Conservation (phyloP, 2,113 vertebrate species). For the Oplegnathus fasciatus region DNA sequence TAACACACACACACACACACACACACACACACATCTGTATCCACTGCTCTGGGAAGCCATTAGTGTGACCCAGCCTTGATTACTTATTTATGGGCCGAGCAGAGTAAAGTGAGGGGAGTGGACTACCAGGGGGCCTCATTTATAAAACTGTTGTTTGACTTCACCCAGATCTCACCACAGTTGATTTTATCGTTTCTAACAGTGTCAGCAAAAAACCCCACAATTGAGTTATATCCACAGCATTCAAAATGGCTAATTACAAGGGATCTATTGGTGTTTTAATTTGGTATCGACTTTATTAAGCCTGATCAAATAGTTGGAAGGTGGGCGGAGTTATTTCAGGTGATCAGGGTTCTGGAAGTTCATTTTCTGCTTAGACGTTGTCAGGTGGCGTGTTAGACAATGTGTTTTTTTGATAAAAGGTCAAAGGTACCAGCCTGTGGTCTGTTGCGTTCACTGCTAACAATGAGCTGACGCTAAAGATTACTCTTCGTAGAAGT, state of each 20-base stretch:
- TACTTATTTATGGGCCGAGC: conserved; percentile 82
- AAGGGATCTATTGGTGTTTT: not conserved
- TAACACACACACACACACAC: conserved; percentile 13
- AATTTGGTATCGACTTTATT: not conserved
- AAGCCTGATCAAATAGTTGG: not conserved
- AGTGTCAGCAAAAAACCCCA: not conserved
- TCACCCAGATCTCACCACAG: conserved; percentile 49
- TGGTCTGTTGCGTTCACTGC: no score
- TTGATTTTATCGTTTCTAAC: conserved; percentile 4
- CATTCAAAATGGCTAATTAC: not conserved
- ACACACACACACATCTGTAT: conserved; percentile 70
- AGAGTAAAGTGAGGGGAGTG: conserved; percentile 69
- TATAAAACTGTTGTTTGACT: conserved; percentile 60
- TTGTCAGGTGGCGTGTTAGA: no score
- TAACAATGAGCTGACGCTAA: no score
- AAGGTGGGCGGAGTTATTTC: not conserved
- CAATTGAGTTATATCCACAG: not conserved
- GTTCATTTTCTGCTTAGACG: not conserved
- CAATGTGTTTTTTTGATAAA: no score
- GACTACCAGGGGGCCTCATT: conserved; percentile 51
- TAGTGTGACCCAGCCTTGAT: conserved; percentile 82
- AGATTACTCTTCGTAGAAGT: no score
- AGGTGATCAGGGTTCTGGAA: not conserved
- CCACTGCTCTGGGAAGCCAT: conserved; percentile 82
- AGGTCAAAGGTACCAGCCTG: no score